Base-by-base conservation (phyloP, 2,113 vertebrate genomes). In the Hipposideros armiger region DNA sequence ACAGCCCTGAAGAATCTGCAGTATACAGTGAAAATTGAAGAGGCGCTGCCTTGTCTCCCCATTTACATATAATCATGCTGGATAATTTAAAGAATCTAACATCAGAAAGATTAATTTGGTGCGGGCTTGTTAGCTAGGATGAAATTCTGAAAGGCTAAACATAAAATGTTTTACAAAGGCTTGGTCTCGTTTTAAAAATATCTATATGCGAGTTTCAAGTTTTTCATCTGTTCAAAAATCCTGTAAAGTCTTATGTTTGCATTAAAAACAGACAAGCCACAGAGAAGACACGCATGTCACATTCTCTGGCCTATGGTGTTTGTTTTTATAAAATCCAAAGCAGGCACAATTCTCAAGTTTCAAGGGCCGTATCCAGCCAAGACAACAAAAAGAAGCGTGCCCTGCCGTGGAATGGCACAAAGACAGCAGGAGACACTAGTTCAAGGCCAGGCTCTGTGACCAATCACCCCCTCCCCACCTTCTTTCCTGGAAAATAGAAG, bases 121-220 rank as follows among this genome's bases (percentile, higher is more conserved):
- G 30, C 85, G 56, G 62, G 73, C 86, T 87, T 96, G 76, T 83
- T 80, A 91, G 76, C 40, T 76, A 93, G 69, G 74, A 70, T 78
- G 82, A 96, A 91, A 89, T 94, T 86, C 45, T 83, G 32, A 87
- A 95, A 92, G 42, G 67, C 91, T 90, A 96, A 85, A 85, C 20
- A 72, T 22, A 80, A 92, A 92, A 67, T 72, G 60, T 91, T 98
- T 95, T 85, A 89, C 87, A 93, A 74, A 95, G 60, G 72, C 52
- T 91, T 91, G 93, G 78, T 69, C n/a, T 90, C 90, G 52, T 85
- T 96, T 95, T 87, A 93, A 90, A 98, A 73, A 94, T 81, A 95
- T 90, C 80, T 93, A 87, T 62, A 95, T 72, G 30, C 24, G 89
- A 93, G 47, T 90, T 95, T 96, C 8, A 88, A 95, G 84, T 76